Base-by-base conservation (phyloP, 2,797 vertebrate species). In the Geotrypetes seraphini region DNA sequence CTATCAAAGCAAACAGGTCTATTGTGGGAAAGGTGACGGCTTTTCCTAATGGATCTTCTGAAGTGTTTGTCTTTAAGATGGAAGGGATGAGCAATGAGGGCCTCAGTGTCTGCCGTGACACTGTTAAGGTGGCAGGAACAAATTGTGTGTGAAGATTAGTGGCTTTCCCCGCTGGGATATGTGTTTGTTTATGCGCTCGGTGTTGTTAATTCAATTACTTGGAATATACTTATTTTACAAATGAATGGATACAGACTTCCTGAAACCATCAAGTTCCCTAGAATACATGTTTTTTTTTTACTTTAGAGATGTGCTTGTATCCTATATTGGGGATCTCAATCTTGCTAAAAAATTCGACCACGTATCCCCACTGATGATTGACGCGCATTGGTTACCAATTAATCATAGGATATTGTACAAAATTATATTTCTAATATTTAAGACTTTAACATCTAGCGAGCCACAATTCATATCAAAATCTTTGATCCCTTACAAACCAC, bases 141-240 rank as follows among this genome's bases (percentile, higher is more conserved):
- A 69, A 71, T 60, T 40, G 78, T 10, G 59, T 66, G 69, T 66
- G 53, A 72, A 73, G 36, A 21, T 42, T 60, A 42, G 41, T 50
- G 45, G 52, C 46, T 31, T 31, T 40, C 31, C 51, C 28, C 23
- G 16, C 39, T 22, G 35, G 32, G 46, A 44, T 41, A 47, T 22
- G n/a, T 53, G 40, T 75, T 74, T 68, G 50, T 45, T 63, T 55
- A 57, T 62, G 69, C 53, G 39, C 52, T 22, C 40, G 39, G 15
- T 63, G 36, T 46, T 30, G n/a, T 49, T 56, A 52, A 59, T 71
- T 65, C 60, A 70, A 75, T 75, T 79, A 70, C 52, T 61, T 10
- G 48, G 50, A 63, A 70, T 63, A 45, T 38, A 39, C 46, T 20
- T 52, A 52, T 57, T 84, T 81, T 72, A 66, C 71, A 65, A 61